Conservation (phyloP, 2,113 vertebrate genomes). For the Chaenocephalus aceratus region DNA sequence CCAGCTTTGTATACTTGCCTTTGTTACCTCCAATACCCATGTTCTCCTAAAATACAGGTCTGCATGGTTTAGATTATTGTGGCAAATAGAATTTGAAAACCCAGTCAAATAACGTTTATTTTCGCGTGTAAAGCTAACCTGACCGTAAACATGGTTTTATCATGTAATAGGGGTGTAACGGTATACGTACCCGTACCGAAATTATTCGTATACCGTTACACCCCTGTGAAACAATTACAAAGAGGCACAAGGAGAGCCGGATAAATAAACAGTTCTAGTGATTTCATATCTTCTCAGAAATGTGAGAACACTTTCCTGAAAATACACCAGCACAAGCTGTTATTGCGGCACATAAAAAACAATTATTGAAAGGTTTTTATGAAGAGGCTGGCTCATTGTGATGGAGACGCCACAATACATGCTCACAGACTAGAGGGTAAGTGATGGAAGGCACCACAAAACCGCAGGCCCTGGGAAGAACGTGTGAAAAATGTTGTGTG, state of each 20-base stretch:
- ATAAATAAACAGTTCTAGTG: conserved; percentile 43
- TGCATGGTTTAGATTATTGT: too few species aligned
- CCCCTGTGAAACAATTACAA: conserved; percentile 25
- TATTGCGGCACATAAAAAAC: conserved; percentile 32
- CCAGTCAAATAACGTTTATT: too few species aligned
- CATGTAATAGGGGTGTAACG: too few species aligned
- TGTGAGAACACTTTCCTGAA: conserved; percentile 67
- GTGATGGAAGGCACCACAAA: conserved; percentile 44
- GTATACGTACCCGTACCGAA: too few species aligned
- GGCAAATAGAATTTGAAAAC: too few species aligned
- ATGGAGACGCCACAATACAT: conserved; percentile 55
- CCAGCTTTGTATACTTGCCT: too few species aligned
- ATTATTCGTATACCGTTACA: too few species aligned
- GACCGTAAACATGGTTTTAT: too few species aligned
- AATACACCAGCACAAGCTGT: conserved; percentile 26
- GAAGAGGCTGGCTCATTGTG: conserved; percentile 50
- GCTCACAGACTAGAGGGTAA: conserved; percentile 63
- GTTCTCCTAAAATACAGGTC: too few species aligned
- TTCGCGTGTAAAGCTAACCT: too few species aligned
- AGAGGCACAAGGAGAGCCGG: conserved; percentile 46
- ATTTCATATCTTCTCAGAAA: conserved; percentile 44
- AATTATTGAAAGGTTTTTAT: conserved; percentile 30
- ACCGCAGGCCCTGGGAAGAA: conserved; percentile 51
- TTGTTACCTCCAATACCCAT: too few species aligned
- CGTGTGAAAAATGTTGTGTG: conserved; percentile 64